phyloP scores from a whole-genome alignment of 2,797 vertebrate species.

The Gallinago nigripennis region DNA sequence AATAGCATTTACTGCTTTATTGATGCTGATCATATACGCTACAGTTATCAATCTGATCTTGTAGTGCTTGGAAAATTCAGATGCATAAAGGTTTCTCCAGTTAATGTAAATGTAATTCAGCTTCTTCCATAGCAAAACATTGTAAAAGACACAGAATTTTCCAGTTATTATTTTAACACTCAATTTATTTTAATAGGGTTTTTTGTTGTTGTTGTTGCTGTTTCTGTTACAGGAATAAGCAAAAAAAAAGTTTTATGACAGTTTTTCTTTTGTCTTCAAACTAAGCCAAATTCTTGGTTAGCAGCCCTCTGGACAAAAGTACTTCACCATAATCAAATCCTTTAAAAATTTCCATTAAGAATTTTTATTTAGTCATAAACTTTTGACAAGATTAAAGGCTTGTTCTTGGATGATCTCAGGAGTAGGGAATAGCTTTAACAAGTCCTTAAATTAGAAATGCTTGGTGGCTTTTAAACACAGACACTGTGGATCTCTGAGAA shows the following conservation, averaged over 20 bases:
- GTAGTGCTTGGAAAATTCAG: neutral
- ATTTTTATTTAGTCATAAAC: constrained; percentile 25
- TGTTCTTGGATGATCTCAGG: neutral
- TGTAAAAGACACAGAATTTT: neutral
- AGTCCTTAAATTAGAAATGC: constrained; percentile 9
- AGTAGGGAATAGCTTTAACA: neutral
- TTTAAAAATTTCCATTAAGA: neutral
- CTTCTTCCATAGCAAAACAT: neutral
- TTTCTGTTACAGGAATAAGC: neutral
- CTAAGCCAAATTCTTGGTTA: neutral
- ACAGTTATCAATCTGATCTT: neutral
- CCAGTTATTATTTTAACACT: neutral
- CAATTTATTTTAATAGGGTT: neutral
- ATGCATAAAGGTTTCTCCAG: neutral
- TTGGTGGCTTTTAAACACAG: constrained; percentile 6
- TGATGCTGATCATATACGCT: neutral
- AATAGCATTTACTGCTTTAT: neutral
- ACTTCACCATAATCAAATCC: neutral
- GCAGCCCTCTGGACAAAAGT: neutral
- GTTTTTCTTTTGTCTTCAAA: neutral
- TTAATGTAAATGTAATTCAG: neutral
- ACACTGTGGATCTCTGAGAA: neutral
- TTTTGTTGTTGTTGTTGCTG: neutral
- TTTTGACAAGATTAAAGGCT: constrained; percentile 3
- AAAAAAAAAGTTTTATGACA: neutral